Conservation (phyloP, 2,797 vertebrate species). For the Pangasius krempfi region DNA sequence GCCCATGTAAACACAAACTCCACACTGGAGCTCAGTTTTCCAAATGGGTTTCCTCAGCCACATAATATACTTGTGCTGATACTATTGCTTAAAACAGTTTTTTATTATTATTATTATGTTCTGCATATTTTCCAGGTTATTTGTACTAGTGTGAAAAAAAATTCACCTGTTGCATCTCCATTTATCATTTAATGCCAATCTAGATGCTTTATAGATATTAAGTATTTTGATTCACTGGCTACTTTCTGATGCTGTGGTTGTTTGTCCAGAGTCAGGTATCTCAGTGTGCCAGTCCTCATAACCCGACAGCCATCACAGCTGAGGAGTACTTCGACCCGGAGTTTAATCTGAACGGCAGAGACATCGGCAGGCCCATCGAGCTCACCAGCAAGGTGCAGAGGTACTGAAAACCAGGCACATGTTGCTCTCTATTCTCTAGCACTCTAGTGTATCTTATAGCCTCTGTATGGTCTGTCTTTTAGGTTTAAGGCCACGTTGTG, state of each 20-base stretch:
- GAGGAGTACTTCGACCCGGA: constrained; percentile 92
- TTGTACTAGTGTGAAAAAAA: neutral
- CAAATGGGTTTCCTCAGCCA: neutral
- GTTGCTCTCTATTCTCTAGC: neutral
- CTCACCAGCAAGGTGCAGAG: constrained; percentile 94
- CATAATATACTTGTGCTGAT: neutral
- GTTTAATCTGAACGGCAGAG: constrained; percentile 88
- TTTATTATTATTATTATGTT: neutral
- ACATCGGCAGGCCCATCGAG: constrained; percentile 92
- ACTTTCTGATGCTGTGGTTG: neutral
- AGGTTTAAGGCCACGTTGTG: constrained; percentile 95
- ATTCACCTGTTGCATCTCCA: neutral
- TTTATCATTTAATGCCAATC: neutral
- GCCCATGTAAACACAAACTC: neutral
- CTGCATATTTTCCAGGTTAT: neutral
- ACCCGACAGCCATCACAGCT: constrained; percentile 92
- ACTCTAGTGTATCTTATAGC: no score
- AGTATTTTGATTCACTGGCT: neutral
- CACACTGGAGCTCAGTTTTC: neutral
- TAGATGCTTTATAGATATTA: neutral
- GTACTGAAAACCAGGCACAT: constrained; percentile 63
- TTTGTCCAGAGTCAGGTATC: constrained; percentile 82
- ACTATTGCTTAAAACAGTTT: neutral
- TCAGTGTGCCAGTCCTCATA: constrained; percentile 91
- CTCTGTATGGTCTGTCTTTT: constrained; percentile 4